Evolutionary conservation across 2,113 vertebrate genomes (phyloP), one percentile per base, ranked within the genome.

Genomic region (Daboia siamensis): DNA sequence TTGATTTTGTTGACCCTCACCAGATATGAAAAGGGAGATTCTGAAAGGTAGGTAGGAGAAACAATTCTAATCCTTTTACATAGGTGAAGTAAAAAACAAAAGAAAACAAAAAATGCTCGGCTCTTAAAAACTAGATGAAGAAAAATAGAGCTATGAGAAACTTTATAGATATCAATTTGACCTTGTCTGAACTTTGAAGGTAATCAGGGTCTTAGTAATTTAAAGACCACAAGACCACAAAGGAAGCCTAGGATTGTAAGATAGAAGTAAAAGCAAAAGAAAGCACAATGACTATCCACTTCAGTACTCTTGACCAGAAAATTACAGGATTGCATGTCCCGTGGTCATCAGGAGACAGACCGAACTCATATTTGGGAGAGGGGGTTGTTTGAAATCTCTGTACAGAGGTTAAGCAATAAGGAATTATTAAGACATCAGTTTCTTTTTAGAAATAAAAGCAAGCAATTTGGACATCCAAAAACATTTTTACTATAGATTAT

Each of bases 1-100:
- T 95, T 95, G 93, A 95, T 96, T 96, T 93, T 93, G 9, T 91
- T 51, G 86, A 4, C 88, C 93, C 94, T 94, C 91, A 92, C 95
- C 95, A 96, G 94, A 96, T 85, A 93, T 94, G 94, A 95, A 33
- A 92, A 86, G 92, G 94, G 95, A 94, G 15, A 87, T 94, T 96
- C 74, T 23, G 54, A 92, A 39, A 55, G 12, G 1, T 15, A 9
- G 39, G 86, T 64, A n/a, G n/a, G 29, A 89, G 13, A 39, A 4
- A 39, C 69, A 80, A 39, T 80, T 20, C 69, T 80, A 80, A 80
- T 20, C 69, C 33, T 39, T 39, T 39, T 39, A 39, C n/a, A 39
- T 3, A 8, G 6, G 69, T 3, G 2, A 80, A 39, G 5, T 39
- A 39, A 8, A 74, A 51, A 51, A 51, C 8, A 51, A 46, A 5